phyloP scores from a whole-genome alignment of 2,113 vertebrate species.

The Steatornis caripensis region DNA sequence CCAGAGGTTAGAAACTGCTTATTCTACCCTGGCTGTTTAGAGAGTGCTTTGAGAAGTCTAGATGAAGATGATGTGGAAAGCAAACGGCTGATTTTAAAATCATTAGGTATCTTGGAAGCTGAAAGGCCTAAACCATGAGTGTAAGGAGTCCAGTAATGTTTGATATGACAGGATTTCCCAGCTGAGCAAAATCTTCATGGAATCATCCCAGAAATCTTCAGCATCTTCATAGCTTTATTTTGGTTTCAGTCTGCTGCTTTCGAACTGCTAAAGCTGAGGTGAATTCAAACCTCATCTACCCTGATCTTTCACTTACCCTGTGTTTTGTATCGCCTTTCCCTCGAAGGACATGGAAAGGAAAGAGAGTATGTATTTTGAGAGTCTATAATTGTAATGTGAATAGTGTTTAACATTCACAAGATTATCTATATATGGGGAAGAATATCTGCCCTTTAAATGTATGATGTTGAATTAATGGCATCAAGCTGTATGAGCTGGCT shows the following conservation, averaged over 20 bases:
- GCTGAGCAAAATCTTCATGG: not conserved
- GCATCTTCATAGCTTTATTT: not conserved
- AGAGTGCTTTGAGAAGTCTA: not conserved
- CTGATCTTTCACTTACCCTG: not conserved
- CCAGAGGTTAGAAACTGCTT: not conserved
- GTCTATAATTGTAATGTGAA: not conserved
- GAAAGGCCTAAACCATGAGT: not conserved
- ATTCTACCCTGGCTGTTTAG: not conserved
- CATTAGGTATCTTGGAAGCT: not conserved
- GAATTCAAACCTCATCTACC: not conserved
- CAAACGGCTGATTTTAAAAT: not conserved
- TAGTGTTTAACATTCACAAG: not conserved
- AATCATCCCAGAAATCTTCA: not conserved
- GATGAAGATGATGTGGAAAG: not conserved
- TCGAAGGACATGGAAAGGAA: not conserved
- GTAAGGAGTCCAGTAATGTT: not conserved
- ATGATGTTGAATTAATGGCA: not conserved
- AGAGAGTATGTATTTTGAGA: not conserved
- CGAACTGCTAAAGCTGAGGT: not conserved
- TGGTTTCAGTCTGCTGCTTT: not conserved
- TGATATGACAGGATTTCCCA: not conserved
- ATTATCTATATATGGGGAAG: not conserved
- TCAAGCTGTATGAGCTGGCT: not conserved
- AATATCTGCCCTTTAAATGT: not conserved
- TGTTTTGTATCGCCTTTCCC: not conserved